Base-by-base conservation (phyloP, 2,797 vertebrate genomes). In the Phoxinus dragarum region DNA sequence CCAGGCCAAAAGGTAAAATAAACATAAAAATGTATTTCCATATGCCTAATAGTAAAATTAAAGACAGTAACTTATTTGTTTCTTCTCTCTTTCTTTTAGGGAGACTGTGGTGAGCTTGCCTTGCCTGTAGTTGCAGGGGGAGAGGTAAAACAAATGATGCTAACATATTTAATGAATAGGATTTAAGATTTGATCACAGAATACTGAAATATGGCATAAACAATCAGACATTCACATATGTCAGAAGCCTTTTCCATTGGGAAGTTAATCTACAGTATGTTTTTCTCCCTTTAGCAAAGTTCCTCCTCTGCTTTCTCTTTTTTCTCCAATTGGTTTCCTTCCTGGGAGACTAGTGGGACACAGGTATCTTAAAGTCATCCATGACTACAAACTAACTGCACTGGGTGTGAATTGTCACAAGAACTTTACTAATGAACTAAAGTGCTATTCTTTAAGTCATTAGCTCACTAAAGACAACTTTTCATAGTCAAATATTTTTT, bases 1-100 rank as follows among this genome's bases (percentile, higher is more conserved):
- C 91, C 90, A 86, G 97, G 97, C 93, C 90, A 89, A 75, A 94
- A 68, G 80, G 98, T 97, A 94, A 93, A 71, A 8, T 1, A 17
- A 14, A 54, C 38, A 56, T 54, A 54, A 47, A 11, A 74, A n/a
- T 12, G 27, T 11, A 31, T 77, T 42, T 69, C 21, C 42, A 49
- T 31, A 44, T 52, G 1, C 1, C 7, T 27, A 5, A 52, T 83
- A 59, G 11, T 21, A 21, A 69, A 27, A 49, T 85, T 1, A 68
- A 34, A 19, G 4, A 11, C 27, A 64, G 31, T 2, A 23, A 42
- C 16, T 61, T 69, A 11, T 44, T 38, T 12, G 42, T 7, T 16
- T 61, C 8, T 61, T 3, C 66, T 21, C 34, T 73, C 8, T 78
- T 10, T 76, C 1, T 76, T 16, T 36, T 82, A 97, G 97, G 97